These are phyloP conservation scores for Pholis gunnellus DNA, from an alignment of 2,113 vertebrate genomes.

Conservation along the genomic window DNA sequence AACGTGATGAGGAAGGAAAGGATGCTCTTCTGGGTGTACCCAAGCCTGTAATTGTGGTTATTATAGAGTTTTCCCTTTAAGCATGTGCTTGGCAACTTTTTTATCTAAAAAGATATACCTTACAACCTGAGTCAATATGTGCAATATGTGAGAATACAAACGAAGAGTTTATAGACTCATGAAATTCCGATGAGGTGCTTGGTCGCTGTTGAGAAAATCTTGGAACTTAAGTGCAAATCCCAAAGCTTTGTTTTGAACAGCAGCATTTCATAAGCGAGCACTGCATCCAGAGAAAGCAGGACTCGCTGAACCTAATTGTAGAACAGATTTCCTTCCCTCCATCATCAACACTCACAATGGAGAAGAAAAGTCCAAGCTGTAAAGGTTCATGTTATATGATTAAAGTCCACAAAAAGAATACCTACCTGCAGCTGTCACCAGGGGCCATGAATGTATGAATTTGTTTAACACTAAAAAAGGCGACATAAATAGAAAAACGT, in stretches of 20 bases:
- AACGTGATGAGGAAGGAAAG: neutral
- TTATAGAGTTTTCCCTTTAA: slow-evolving; percentile 9
- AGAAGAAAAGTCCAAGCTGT: neutral
- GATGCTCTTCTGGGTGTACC: neutral
- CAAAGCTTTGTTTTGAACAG: neutral
- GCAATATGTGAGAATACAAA: neutral
- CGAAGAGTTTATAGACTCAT: neutral
- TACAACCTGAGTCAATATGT: neutral
- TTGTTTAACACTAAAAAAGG: neutral
- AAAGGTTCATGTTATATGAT: neutral
- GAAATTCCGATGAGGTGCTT: neutral
- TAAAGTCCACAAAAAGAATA: neutral
- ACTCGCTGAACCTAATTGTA: neutral
- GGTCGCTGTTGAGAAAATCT: neutral
- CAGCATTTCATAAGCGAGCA: neutral
- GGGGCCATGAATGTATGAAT: neutral
- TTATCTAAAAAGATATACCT: neutral
- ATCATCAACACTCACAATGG: neutral
- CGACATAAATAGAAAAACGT: neutral
- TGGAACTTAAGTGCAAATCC: neutral
- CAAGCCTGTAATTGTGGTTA: slow-evolving; percentile 12
- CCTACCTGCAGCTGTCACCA: neutral
- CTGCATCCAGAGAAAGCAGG: neutral
- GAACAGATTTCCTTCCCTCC: neutral
- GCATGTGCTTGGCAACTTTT: neutral